phyloP scores from a whole-genome alignment of 2,113 vertebrate species.

The Recurvirostra avosetta region DNA sequence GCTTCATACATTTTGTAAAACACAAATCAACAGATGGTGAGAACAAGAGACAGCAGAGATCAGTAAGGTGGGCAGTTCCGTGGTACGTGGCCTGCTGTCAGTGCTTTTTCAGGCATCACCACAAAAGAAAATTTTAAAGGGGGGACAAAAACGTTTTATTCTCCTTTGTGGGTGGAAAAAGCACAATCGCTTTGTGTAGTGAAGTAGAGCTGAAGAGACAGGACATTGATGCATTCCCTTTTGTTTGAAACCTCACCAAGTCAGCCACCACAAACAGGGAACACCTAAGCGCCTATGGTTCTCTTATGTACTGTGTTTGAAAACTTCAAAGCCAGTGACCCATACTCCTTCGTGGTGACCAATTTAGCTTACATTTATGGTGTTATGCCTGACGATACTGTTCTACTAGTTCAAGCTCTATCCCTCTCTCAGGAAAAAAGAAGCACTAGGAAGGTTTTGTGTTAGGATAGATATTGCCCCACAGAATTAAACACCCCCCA shows the following conservation, averaged over 20 bases:
- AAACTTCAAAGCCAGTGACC: background rate
- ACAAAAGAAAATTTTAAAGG: background rate
- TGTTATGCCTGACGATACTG: background rate
- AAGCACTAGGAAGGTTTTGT: background rate
- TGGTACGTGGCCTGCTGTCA: accelerated
- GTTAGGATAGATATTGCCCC: background rate
- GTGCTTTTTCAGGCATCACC: background rate
- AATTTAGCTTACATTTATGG: background rate
- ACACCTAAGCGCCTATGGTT: accelerated
- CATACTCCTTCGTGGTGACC: background rate
- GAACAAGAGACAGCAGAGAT: background rate
- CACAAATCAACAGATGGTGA: background rate
- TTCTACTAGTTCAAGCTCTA: background rate
- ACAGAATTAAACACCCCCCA: background rate
- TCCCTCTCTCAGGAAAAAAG: background rate
- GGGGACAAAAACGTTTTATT: background rate
- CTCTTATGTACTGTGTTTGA: background rate
- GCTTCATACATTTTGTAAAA: background rate
- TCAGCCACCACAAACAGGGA: background rate
- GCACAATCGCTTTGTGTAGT: background rate
- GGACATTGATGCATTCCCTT: background rate
- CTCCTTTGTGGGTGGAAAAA: background rate
- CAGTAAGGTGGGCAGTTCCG: background rate
- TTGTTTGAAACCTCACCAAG: background rate
- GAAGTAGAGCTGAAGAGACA: background rate